Evolutionary conservation across 2,888 invertebrate species (phyloP), one percentile per base, ranked within the genome.

Genomic region (Drosophila seclusa): DNA sequence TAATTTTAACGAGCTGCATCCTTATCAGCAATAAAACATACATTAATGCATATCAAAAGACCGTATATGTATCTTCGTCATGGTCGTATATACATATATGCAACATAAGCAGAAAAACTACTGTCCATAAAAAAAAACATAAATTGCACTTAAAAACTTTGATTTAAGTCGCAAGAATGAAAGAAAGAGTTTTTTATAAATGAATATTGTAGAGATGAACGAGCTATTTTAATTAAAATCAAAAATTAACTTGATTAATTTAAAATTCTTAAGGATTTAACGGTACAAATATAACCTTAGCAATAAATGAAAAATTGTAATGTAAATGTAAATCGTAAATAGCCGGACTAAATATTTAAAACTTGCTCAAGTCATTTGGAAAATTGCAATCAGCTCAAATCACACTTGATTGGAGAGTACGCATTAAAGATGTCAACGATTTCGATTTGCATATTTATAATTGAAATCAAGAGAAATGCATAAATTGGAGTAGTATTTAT

Each of bases 1-100:
- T 58, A 59, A 64, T 68, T 82, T 82, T 78, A 80, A 80, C 70
- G 78, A 73, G 80, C 60, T 79, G 71, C 82, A 77, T 72, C 67
- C 66, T 73, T 63, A 82, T 73, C 58, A 73, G 84, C 73, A 68
- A 82, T 84, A 84, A 82, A 85, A 73, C 31, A 68, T 66, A 74
- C 62, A 73, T 78, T 78, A 69, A 76, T 77, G 78, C 68, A 27
- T 52, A 54, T 38, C 49, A 38, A 48, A 64, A 32, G n/a, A 31
- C 36, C 18, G 38, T 18, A 45, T 27, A 54, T 58, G 27, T 32
- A 40, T 48, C 21, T n/a, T 21, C 32, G 36, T 29, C 38, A 36
- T 42, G 16, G 27, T 42, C 27, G 18, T n/a, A 42, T 61, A 21
- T 48, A 8, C 2, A 0, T 52, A 29, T 18, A 3, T 16, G 50